Evolutionary conservation across 2,888 invertebrate species (phyloP).

Genomic region (Tigriopus californicus): DNA sequence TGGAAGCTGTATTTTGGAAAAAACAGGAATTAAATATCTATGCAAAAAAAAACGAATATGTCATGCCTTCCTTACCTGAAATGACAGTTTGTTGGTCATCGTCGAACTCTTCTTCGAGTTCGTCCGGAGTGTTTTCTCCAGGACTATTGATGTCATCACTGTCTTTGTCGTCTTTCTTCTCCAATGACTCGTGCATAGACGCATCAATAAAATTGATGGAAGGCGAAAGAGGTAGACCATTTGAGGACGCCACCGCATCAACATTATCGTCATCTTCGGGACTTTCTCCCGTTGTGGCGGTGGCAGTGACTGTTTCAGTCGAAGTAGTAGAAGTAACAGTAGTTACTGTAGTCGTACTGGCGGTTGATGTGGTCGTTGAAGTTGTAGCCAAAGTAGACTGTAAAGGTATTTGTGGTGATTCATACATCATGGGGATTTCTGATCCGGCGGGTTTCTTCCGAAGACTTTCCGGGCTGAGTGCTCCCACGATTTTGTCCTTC

Average conservation of each 20-base stretch:
- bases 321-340: neutral
- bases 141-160: neutral
- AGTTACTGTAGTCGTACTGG: too few relatives aligned
- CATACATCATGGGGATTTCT: neutral
- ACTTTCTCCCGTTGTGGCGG: neutral
- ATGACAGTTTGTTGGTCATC: too few relatives aligned
- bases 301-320: neutral
- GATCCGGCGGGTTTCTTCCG: neutral
- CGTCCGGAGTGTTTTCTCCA: neutral
- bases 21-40: too few relatives aligned
- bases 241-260: neutral
- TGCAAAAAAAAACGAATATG: too few relatives aligned
- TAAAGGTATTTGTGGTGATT: conserved; percentile 3
- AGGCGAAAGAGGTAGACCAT: neutral
- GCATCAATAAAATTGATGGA: conserved; percentile 14
- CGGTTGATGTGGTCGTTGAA: too few relatives aligned
- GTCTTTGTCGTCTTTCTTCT: neutral
- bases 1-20: too few relatives aligned
- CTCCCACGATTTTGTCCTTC: conserved; percentile 18
- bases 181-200: neutral
- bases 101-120: too few relatives aligned
- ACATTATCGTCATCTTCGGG: neutral
- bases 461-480: conserved; percentile 17
- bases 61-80: too few relatives aligned
- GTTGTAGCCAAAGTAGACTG: too few relatives aligned